phyloP scores from a whole-genome alignment of 1,140 invertebrate genomes.

The Vollenhovia emeryi region DNA sequence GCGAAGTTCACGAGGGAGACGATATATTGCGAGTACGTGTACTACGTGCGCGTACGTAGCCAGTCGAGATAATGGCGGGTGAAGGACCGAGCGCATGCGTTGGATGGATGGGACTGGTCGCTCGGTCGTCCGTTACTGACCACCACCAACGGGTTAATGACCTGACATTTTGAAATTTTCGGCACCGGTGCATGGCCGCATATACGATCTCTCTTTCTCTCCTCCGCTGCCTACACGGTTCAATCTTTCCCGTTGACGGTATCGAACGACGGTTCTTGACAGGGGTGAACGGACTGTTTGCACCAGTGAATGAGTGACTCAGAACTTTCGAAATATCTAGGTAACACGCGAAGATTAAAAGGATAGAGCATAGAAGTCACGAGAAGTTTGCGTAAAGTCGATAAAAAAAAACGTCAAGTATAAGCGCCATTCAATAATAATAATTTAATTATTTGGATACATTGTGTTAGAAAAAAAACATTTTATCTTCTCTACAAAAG shows the following conservation, averaged over 20 bases:
- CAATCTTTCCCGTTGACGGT: not conserved
- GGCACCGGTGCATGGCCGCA: too few relatives aligned
- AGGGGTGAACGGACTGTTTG: not conserved
- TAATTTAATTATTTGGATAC: too few relatives aligned
- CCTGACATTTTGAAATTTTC: conserved; percentile 79
- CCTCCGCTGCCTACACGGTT: not conserved
- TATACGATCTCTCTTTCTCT: not conserved
- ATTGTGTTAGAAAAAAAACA: too few relatives aligned
- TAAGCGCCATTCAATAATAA: too few relatives aligned
- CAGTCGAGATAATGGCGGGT: conserved; percentile 76
- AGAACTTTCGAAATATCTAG: not conserved
- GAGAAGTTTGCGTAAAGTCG: too few relatives aligned
- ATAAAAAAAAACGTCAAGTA: not conserved
- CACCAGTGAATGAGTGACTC: not conserved
- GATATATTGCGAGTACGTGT: conserved; percentile 74
- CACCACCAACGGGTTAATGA: conserved; percentile 83
- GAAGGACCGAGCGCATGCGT: conserved; percentile 76
- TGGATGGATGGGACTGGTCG: conserved; percentile 71
- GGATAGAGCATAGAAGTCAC: not conserved
- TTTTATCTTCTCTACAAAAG: too few relatives aligned
- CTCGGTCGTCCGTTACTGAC: conserved; percentile 80
- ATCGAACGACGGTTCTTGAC: not conserved
- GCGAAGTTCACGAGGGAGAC: conserved; percentile 32
- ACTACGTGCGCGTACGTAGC: conserved; percentile 70
- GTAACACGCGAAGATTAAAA: not conserved